phyloP scores from a whole-genome alignment of 2,113 vertebrate genomes.

The Pelvicachromis taeniatus region DNA sequence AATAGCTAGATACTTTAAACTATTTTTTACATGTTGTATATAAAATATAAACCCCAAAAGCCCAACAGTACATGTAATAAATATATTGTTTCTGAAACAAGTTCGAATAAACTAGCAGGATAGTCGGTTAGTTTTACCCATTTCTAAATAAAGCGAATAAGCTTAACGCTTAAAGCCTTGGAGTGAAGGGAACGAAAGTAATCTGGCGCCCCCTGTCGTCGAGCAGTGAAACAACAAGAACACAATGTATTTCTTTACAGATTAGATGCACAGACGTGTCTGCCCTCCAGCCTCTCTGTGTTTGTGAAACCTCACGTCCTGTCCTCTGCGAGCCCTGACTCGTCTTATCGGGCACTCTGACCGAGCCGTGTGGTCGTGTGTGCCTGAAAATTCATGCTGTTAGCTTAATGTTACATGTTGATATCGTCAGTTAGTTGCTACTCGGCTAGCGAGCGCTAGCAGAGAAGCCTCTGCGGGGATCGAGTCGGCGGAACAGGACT shows the following conservation, averaged over 20 bases:
- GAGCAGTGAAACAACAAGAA: neutral
- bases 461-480: neutral
- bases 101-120: neutral
- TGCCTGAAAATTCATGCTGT: neutral
- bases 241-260: neutral
- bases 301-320: neutral
- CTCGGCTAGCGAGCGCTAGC: slow-evolving; percentile 25
- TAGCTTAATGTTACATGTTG: neutral
- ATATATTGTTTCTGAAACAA: neutral
- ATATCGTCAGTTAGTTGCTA: slow-evolving; percentile 9
- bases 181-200: neutral
- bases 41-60: neutral
- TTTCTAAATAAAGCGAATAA: neutral
- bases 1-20: neutral
- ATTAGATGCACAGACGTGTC: neutral
- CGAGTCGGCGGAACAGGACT: neutral
- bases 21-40: neutral
- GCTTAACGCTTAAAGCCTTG: neutral
- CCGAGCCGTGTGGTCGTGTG: neutral
- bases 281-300: neutral
- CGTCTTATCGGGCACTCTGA: neutral
- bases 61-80: neutral
- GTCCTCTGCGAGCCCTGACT: neutral
- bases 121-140: neutral
- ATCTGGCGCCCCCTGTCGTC: slow-evolving; percentile 16